phyloP scores from a whole-genome alignment of 1,140 invertebrate species.

The Pogonus chalceus region DNA sequence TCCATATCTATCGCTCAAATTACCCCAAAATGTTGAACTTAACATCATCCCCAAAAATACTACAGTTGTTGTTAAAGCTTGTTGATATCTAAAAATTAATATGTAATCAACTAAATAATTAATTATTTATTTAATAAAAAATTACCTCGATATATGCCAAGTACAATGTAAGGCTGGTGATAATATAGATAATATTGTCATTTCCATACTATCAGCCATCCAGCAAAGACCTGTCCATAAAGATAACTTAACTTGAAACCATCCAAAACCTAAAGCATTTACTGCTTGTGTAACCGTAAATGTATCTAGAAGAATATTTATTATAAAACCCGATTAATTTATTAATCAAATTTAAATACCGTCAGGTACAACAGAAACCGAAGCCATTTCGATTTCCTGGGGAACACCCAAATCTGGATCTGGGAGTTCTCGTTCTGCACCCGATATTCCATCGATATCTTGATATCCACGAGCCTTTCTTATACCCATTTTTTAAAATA shows the following conservation, averaged over 20 bases:
- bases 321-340: constrained; percentile 10
- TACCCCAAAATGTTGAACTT: constrained; percentile 92
- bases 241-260: constrained; percentile 87
- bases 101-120: constrained; percentile 11
- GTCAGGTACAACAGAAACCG: constrained; percentile 70
- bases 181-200: constrained; percentile 91
- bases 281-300: constrained; percentile 91
- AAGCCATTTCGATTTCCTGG: constrained; percentile 66
- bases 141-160: constrained; percentile 78
- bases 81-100: constrained; percentile 52
- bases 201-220: constrained; percentile 99
- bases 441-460: constrained; percentile 29
- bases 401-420: constrained; percentile 32
- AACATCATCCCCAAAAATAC: constrained; percentile 96
- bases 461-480: constrained; percentile 31
- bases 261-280: constrained; percentile 91
- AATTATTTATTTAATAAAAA: constrained; percentile 16
- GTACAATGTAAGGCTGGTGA: constrained; percentile 88
- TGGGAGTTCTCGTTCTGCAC: constrained; percentile 12
- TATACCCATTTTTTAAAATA: constrained; percentile 28
- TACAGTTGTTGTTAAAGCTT: constrained; percentile 57
- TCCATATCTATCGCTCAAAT: constrained; percentile 89
- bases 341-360: constrained; percentile 39
- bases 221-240: constrained; percentile 79
- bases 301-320: constrained; percentile 56